Conservation (phyloP, 1,140 invertebrate species). For the Drosophila kanapiae region DNA sequence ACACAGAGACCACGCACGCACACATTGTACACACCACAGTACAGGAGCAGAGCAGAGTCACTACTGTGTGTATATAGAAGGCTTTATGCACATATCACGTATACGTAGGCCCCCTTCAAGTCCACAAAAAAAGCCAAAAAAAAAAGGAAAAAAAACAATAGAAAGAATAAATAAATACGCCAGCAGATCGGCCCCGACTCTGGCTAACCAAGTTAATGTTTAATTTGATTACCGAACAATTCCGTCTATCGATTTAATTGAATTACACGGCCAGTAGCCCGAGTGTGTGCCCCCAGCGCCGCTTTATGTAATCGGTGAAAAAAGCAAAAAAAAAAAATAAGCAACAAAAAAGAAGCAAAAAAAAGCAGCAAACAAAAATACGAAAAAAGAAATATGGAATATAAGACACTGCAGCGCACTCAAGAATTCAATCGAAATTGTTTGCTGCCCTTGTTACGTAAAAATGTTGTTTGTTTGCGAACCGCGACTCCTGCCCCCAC, state of each 20-base stretch:
- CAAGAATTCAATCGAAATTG: conserved; percentile 62
- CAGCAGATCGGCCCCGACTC: conserved; percentile 6
- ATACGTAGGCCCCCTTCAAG: conserved; percentile 2
- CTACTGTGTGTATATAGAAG: conserved; percentile 29
- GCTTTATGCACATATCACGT: conserved; percentile 23
- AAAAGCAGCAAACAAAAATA: conserved; percentile 2
- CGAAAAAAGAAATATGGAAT: conserved; percentile 4
- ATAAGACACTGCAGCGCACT: conserved; percentile 4
- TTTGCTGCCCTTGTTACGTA: conserved; percentile 68
- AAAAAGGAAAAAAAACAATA: background rate
- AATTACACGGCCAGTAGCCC: conserved; percentile 43
- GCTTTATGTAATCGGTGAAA: conserved; percentile 64
- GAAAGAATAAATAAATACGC: conserved; percentile 2
- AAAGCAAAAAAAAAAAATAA: conserved; percentile 7
- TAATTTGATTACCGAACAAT: conserved; percentile 72
- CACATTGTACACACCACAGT: conserved; percentile 16
- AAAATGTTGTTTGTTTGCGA: conserved; percentile 46
- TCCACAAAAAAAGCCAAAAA: background rate
- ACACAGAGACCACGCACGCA: conserved; percentile 23
- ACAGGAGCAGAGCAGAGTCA: conserved; percentile 37
- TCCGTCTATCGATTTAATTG: conserved; percentile 46
- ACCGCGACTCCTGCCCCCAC: conserved; percentile 1
- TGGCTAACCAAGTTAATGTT: conserved; percentile 23
- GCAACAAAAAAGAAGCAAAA: background rate
- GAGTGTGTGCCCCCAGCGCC: conserved; percentile 16